phyloP scores from a whole-genome alignment of 2,113 vertebrate genomes.

The Sebastes schlegelii region DNA sequence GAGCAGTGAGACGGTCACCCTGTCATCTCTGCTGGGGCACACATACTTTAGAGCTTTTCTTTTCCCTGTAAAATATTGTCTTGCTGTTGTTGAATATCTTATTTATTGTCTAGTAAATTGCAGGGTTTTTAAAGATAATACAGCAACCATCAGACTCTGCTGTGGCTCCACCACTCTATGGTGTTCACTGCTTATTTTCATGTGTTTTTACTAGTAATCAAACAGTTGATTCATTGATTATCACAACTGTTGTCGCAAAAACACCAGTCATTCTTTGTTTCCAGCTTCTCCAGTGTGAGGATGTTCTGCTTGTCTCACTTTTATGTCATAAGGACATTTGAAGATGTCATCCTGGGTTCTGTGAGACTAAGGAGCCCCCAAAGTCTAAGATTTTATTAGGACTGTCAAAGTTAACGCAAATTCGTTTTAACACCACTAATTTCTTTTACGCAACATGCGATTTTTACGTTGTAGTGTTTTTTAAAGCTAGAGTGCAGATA shows the following conservation, averaged over 20 bases:
- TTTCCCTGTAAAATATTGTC: conserved; percentile 49
- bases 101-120: conserved; percentile 28
- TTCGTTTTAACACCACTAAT: too few relatives aligned
- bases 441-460: too few relatives aligned
- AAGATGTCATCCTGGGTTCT: not conserved
- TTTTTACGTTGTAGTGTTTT: too few relatives aligned
- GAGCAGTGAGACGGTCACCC: conserved; percentile 48
- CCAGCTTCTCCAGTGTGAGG: not conserved
- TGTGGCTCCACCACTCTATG: not conserved
- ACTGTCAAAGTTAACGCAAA: too few relatives aligned
- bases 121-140: conserved; percentile 39
- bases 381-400: too few relatives aligned
- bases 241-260: not conserved
- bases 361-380: too few relatives aligned
- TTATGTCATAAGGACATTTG: not conserved
- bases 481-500: too few relatives aligned
- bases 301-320: not conserved
- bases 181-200: not conserved
- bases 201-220: not conserved
- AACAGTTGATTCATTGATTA: not conserved
- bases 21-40: conserved; percentile 68
- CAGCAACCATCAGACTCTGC: not conserved
- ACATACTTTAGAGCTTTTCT: conserved; percentile 72
- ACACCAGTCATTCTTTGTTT: not conserved
- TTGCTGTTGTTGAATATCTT: conserved; percentile 13